Percentiles rank a stretch among this genome's conserved stretches.
These are phyloP conservation scores for Eupelmus urozonus DNA, from an alignment of 2,888 invertebrate genomes.

Conservation along the genomic window DNA sequence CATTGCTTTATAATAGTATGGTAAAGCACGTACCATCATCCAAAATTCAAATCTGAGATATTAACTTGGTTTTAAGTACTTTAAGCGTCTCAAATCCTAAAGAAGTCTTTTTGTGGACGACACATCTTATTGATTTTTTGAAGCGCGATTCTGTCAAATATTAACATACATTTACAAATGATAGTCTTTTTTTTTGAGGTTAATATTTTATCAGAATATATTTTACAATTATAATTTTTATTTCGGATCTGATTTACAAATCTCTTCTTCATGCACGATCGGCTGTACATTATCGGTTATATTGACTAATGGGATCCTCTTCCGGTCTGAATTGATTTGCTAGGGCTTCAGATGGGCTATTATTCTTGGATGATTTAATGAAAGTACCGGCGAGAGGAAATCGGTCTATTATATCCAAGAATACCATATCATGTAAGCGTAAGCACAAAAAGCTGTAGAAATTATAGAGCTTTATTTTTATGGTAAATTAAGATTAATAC, in stretches of 20 bases:
- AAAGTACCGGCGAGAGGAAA: slow-evolving; percentile 40
- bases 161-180: too few relatives aligned
- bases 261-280: slow-evolving; percentile 15
- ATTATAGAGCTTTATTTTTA: not conserved
- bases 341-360: slow-evolving; percentile 31
- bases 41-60: too few relatives aligned
- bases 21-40: too few relatives aligned
- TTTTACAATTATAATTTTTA: not conserved
- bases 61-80: too few relatives aligned
- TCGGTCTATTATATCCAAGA: slow-evolving; percentile 28
- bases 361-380: slow-evolving; percentile 52
- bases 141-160: too few relatives aligned
- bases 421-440: slow-evolving; percentile 28
- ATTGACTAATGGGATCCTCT: slow-evolving; percentile 49
- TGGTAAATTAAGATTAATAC: too few relatives aligned
- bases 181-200: too few relatives aligned
- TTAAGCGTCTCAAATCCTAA: too few relatives aligned
- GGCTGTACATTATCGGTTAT: slow-evolving; percentile 24
- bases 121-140: too few relatives aligned
- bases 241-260: slow-evolving; percentile 21
- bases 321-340: slow-evolving; percentile 44
- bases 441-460: not conserved
- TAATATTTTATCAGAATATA: too few relatives aligned
- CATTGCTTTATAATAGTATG: too few relatives aligned
- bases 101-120: too few relatives aligned